Base-by-base conservation (phyloP, 2,888 invertebrate species). In the Itoplectis maculator region DNA sequence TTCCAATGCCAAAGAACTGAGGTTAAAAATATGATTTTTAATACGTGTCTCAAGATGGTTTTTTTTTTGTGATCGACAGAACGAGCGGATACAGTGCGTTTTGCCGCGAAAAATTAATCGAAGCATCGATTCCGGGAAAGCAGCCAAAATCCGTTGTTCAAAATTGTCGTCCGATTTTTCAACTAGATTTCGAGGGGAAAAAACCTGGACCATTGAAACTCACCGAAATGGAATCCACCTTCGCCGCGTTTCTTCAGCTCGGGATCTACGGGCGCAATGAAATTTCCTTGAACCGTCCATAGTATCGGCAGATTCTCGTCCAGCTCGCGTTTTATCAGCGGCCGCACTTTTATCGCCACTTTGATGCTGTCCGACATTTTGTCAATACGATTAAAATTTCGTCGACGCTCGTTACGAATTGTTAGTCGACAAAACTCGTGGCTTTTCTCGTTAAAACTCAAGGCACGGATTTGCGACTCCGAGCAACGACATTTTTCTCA, bases 331-430 rank as follows among this genome's bases (percentile, higher is more conserved):
- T 94, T 92, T 87, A 96, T 95, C 9, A 96, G 90, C 23, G 96
- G 96, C 61, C 96, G 94, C 84, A 96, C 94, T 94, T 96, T 96
- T 81, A 97, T 95, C 79, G 96, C 96, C 73, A 97, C 97, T 94
- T 96, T 95, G 69, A 97, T 96, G 90, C 95, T 96, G 90, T 95
- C 94, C 89, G 94, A 94, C 95, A 95, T 95, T 68, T 63, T 82
- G 23, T 70, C 54, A 4, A 18, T 61, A 18, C 37, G 8, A 37
- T 15, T 11, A 7, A 47, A 47, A 11, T 63, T 18, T 54, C 59
- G 3, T 23, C 49, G 20, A 5, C 77, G 51, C 20, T 4, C 15
- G 29, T 47, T n/a, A 18, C 5, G 54, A 23, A 2, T 23, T n/a
- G n/a, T n/a, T n/a, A n/a, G n/a, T n/a, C n/a, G n/a, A n/a, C 2